Conservation (phyloP, 1,140 invertebrate genomes). For the Drosophila serrata region DNA sequence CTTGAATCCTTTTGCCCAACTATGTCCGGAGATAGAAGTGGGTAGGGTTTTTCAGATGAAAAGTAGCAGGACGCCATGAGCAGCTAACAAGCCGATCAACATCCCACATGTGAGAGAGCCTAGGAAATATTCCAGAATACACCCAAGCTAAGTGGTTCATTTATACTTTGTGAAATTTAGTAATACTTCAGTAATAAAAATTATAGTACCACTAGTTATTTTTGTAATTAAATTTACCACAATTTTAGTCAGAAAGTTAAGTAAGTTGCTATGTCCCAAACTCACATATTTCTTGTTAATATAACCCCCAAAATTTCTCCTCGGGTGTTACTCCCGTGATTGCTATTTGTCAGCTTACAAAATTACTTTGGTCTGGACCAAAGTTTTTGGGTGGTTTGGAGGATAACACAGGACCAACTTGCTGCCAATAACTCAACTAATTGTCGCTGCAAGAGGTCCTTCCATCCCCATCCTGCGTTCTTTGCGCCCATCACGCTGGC, state of each 20-base stretch:
- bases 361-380: conserved; percentile 19
- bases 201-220: neutral
- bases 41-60: neutral
- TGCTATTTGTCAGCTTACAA: conserved; percentile 28
- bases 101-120: neutral
- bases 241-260: neutral
- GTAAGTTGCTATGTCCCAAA: neutral
- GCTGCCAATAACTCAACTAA: conserved; percentile 53
- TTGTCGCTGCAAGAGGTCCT: conserved; percentile 48
- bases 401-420: conserved; percentile 15
- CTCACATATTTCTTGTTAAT: neutral
- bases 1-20: conserved; percentile 38
- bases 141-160: conserved; percentile 13
- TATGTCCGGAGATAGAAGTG: conserved; percentile 12
- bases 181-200: too few species aligned
- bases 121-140: neutral
- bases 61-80: neutral
- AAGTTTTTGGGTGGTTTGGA: neutral
- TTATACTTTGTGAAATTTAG: neutral
- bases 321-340: neutral
- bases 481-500: conserved; percentile 7
- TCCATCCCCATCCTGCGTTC: neutral
- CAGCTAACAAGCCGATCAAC: conserved; percentile 44
- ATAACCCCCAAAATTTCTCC: neutral
- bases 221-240: neutral